Percentiles rank a stretch among this genome's conserved stretches.
These are phyloP conservation scores for Drosophila mercatorum DNA, from an alignment of 2,888 invertebrate genomes.

Conservation along the genomic window DNA sequence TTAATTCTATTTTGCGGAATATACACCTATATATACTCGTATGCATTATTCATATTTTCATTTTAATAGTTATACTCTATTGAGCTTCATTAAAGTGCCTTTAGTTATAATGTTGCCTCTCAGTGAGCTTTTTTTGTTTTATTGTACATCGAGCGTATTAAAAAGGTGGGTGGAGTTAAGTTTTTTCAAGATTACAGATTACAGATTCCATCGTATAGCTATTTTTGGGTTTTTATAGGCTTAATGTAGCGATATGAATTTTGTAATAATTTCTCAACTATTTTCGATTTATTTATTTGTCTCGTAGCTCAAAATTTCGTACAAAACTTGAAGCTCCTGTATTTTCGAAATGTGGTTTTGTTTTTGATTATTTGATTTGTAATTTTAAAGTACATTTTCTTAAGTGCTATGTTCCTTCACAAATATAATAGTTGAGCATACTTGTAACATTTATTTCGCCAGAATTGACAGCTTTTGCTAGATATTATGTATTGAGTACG, in stretches of 20 bases:
- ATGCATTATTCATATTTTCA: background rate
- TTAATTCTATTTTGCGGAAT: constrained; percentile 40
- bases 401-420: constrained; percentile 21
- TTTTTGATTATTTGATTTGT: background rate
- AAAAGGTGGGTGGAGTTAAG: constrained; percentile 53
- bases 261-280: constrained; percentile 16
- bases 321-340: constrained; percentile 71
- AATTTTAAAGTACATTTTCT: constrained; percentile 52
- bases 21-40: constrained; percentile 2
- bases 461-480: constrained; percentile 64
- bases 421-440: constrained; percentile 29
- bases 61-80: constrained; percentile 7
- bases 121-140: constrained; percentile 24
- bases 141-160: constrained; percentile 43
- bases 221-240: constrained; percentile 36
- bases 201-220: constrained; percentile 43
- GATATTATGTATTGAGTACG: constrained; percentile 23
- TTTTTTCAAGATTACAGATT: constrained; percentile 44
- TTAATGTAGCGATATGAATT: constrained; percentile 70
- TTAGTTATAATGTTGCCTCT: constrained; percentile 9
- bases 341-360: background rate
- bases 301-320: constrained; percentile 55
- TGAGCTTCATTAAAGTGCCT: constrained; percentile 13
- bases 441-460: constrained; percentile 41
- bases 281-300: constrained; percentile 17